phyloP scores from a whole-genome alignment of 2,113 vertebrate species.

The Nestor notabilis region DNA sequence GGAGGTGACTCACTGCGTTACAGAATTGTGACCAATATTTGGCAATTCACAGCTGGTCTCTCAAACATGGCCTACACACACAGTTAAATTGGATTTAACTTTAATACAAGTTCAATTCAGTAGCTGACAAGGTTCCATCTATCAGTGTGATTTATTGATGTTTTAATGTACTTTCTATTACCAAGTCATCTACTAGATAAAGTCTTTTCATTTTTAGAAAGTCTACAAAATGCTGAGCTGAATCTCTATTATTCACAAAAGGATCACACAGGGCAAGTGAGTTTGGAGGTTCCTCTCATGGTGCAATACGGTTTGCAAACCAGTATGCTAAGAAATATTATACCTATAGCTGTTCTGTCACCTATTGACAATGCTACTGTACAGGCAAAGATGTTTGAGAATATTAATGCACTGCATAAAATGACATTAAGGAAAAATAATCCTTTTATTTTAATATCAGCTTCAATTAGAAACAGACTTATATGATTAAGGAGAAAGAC shows the following conservation, averaged over 20 bases:
- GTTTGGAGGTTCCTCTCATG: not conserved
- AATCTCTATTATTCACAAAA: not conserved
- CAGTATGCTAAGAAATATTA: not conserved
- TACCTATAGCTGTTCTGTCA: not conserved
- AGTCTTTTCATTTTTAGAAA: conserved; percentile 12
- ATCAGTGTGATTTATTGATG: not conserved
- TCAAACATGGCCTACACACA: not conserved
- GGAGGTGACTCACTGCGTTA: not conserved
- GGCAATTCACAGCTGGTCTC: not conserved
- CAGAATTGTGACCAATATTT: not conserved
- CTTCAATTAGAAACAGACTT: conserved; percentile 22
- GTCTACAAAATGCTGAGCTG: not conserved
- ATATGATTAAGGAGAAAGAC: not conserved
- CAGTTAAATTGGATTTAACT: not conserved
- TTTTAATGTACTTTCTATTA: not conserved
- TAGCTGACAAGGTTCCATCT: not conserved
- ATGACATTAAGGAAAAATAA: not conserved
- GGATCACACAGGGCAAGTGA: not conserved
- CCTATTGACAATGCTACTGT: not conserved
- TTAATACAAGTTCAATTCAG: not conserved
- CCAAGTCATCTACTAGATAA: not conserved
- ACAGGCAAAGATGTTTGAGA: not conserved
- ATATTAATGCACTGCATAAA: not conserved
- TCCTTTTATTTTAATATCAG: not conserved
- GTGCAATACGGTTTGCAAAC: not conserved